A percentile compares a stretch with the other conserved stretches of the same genome.
Conservation (phyloP, 2,113 vertebrate genomes). For the Ursus arctos region DNA sequence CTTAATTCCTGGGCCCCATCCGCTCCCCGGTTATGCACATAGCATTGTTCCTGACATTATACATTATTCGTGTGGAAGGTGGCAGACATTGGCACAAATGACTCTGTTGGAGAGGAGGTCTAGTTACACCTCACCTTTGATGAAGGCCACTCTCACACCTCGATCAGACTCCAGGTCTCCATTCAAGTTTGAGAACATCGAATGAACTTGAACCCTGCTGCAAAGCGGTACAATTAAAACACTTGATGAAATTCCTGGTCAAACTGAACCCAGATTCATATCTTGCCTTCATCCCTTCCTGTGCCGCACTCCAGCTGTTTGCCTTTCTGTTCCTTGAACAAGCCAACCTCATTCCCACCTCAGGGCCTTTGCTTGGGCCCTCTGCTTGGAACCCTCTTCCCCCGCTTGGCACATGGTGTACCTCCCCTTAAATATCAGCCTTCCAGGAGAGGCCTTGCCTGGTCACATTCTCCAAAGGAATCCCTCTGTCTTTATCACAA, state of each 20-base stretch:
- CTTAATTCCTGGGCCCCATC: neutral
- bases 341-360: neutral
- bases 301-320: neutral
- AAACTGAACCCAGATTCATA: neutral
- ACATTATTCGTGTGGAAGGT: neutral
- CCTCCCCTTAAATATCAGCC: neutral
- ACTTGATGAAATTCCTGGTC: neutral
- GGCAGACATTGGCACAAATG: neutral
- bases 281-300: neutral
- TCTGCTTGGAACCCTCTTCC: neutral
- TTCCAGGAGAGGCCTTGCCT: neutral
- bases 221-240: neutral
- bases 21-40: neutral
- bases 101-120: neutral
- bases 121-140: neutral
- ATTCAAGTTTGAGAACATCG: neutral
- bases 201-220: neutral
- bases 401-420: neutral
- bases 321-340: neutral
- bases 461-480: neutral
- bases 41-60: neutral
- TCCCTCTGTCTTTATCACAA: neutral
- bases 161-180: neutral
- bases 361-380: neutral
- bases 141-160: neutral